phyloP scores from a whole-genome alignment of 2,797 vertebrate species.

The Tiaroga cobitis region DNA sequence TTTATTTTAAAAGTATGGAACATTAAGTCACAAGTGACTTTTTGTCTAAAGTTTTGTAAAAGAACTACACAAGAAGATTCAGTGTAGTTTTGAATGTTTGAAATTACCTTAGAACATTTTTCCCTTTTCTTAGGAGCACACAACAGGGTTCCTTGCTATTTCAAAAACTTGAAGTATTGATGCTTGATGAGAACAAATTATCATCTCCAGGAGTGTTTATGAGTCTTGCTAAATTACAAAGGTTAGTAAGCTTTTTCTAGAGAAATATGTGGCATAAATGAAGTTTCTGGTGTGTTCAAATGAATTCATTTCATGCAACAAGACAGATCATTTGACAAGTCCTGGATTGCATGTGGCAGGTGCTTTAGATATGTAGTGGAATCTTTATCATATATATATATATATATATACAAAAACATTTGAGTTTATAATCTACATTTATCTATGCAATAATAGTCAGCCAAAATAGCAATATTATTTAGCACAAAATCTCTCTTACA shows the following conservation, averaged over 20 bases:
- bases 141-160: conserved; percentile 66
- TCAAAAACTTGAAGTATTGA: conserved; percentile 81
- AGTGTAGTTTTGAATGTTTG: not conserved
- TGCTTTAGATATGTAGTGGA: not conserved
- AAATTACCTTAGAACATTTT: not conserved
- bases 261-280: not conserved
- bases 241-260: conserved; percentile 68
- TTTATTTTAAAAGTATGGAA: not conserved
- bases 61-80: not conserved
- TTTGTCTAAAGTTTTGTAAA: not conserved
- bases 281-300: not conserved
- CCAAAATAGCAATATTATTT: not conserved
- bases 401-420: not conserved
- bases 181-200: conserved; percentile 85
- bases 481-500: not conserved
- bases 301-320: not conserved
- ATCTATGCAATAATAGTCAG: not conserved
- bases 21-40: not conserved
- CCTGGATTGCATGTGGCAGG: not conserved
- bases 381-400: not conserved
- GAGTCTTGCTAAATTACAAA: conserved; percentile 79
- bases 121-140: conserved; percentile 53
- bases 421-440: not conserved
- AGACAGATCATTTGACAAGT: not conserved
- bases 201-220: conserved; percentile 77